Evolutionary conservation across 92 coral and sea anemone species (phyloP).

Genomic region (Nematostella vectensis): DNA sequence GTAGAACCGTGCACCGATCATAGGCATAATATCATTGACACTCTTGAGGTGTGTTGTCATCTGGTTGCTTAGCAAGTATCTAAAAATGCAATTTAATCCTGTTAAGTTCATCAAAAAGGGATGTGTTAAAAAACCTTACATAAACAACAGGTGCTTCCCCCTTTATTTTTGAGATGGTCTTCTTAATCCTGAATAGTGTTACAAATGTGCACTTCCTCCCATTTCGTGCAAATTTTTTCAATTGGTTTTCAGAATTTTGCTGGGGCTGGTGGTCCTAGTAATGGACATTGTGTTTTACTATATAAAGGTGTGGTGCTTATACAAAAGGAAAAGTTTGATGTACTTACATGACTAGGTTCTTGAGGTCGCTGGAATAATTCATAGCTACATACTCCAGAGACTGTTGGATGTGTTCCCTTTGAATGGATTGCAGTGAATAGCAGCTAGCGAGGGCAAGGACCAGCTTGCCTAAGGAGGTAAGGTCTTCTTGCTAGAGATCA

Average conservation of each 20-base stretch:
- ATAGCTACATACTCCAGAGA: slow-evolving; percentile 87
- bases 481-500: slow-evolving; percentile 82
- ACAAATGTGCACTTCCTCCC: no score
- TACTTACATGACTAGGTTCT: slow-evolving; percentile 87
- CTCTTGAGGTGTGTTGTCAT: slow-evolving; percentile 85
- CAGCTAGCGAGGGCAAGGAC: slow-evolving; percentile 87
- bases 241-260: no score
- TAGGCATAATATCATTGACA: slow-evolving; percentile 97
- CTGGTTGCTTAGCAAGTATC: slow-evolving; percentile 87
- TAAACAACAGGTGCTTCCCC: not conserved
- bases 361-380: slow-evolving; percentile 88
- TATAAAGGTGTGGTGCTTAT: no score
- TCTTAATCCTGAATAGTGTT: no score
- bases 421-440: slow-evolving; percentile 89
- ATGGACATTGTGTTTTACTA: no score
- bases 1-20: slow-evolving; percentile 98
- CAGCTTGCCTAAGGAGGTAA: slow-evolving; percentile 91
- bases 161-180: no score
- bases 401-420: slow-evolving; percentile 92
- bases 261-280: no score
- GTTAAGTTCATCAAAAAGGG: no score
- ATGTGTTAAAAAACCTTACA: not conserved
- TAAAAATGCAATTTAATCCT: no score
- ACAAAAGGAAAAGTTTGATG: no score
- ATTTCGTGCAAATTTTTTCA: no score